Evolutionary conservation across 2,888 invertebrate species (phyloP).

Genomic region (Platycheirus albimanus): DNA sequence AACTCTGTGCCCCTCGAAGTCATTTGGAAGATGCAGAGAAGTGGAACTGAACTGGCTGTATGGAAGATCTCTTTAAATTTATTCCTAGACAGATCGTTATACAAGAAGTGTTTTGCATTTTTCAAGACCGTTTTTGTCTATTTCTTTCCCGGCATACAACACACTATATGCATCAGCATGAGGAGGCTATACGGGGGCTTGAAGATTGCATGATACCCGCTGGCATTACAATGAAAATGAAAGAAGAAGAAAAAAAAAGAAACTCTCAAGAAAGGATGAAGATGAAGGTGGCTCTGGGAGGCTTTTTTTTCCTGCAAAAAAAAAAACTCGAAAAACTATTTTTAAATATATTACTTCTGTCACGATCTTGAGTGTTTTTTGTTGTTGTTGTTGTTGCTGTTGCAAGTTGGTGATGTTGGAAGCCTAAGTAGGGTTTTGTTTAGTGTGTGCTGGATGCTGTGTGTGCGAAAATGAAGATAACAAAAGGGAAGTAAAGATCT

Average conservation of each 20-base stretch:
- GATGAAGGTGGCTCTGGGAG: slow-evolving; percentile 41
- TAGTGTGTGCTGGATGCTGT: slow-evolving; percentile 56
- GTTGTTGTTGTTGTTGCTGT: not conserved
- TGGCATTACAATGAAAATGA: slow-evolving; percentile 51
- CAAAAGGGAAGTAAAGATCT: slow-evolving; percentile 52
- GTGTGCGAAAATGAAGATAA: slow-evolving; percentile 70
- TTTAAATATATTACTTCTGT: slow-evolving; percentile 71
- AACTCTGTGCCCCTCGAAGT: slow-evolving; percentile 35
- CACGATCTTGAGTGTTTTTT: slow-evolving; percentile 40
- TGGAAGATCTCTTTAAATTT: slow-evolving; percentile 52
- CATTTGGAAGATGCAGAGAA: slow-evolving; percentile 16
- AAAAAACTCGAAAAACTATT: slow-evolving; percentile 56
- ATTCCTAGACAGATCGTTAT: slow-evolving; percentile 70
- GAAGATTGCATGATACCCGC: slow-evolving; percentile 65
- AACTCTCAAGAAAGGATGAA: not conserved
- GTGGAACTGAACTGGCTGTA: slow-evolving; percentile 17
- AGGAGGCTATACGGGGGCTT: slow-evolving; percentile 23
- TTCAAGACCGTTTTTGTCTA: slow-evolving; percentile 58
- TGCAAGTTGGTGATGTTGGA: slow-evolving; percentile 24
- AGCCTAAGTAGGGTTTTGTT: slow-evolving; percentile 67
- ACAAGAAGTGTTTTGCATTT: slow-evolving; percentile 72
- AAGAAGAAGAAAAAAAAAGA: not conserved
- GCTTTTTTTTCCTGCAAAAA: too few species aligned
- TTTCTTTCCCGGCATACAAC: slow-evolving; percentile 9
- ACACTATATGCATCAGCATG: slow-evolving; percentile 6